These are phyloP conservation scores for Trachops cirrhosus DNA, from an alignment of 2,797 vertebrate species.

Conservation along the genomic window DNA sequence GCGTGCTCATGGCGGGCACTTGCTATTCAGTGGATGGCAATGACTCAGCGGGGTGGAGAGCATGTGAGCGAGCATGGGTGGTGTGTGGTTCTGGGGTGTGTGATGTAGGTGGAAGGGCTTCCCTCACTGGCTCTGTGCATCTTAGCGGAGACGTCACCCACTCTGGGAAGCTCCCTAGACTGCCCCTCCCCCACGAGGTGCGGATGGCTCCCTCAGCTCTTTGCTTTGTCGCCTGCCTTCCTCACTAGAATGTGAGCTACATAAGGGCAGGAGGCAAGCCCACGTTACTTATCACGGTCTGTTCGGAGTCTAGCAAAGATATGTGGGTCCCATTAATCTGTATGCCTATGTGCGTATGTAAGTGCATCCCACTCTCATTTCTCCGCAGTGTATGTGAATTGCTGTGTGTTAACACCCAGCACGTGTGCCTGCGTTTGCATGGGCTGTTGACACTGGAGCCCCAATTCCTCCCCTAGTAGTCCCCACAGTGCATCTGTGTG, in stretches of 20 bases:
- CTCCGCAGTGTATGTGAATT: neutral
- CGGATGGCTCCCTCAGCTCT: neutral
- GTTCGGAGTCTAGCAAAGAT: neutral
- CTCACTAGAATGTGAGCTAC: neutral
- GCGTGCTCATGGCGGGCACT: neutral
- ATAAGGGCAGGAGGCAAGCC: neutral
- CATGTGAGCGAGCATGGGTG: neutral
- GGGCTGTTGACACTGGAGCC: neutral
- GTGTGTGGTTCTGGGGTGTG: neutral
- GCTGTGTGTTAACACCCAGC: neutral
- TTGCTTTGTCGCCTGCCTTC: neutral
- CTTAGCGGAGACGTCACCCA: neutral
- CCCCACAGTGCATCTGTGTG: neutral
- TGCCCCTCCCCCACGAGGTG: too few relatives aligned
- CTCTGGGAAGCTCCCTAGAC: neutral
- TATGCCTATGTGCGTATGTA: neutral
- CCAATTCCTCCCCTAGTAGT: neutral
- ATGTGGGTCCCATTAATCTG: neutral
- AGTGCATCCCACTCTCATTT: neutral
- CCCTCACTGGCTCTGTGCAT: neutral
- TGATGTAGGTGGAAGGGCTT: neutral
- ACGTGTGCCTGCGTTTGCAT: neutral
- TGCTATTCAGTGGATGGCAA: neutral
- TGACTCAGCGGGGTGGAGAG: neutral
- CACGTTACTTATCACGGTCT: neutral